Base-by-base conservation (phyloP, 2,113 vertebrate genomes). In the Pteronura brasiliensis region DNA sequence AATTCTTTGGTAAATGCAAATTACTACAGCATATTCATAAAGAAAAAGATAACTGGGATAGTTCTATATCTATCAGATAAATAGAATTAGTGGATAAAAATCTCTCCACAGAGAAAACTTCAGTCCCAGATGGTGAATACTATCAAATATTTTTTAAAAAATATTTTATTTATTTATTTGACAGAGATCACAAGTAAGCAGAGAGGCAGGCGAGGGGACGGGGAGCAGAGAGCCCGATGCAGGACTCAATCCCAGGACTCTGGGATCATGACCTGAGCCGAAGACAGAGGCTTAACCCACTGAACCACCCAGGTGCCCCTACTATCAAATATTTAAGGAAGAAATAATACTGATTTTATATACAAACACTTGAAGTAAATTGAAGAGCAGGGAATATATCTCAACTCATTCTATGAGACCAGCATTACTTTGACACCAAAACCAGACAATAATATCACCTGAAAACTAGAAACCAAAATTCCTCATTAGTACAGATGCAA, bases 301-400 rank as follows among this genome's bases (percentile, higher is more conserved):
- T 52, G 49, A 52, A 3, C 14, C 49, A 52, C 49, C 49, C 49
- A 52, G 49, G 49, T 3, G 4, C 47, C 13, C 47, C 47, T 55
- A 65, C 55, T 95, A 74, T 67, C 39, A 83, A 94, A 94, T 84
- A 83, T 82, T 83, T 69, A 80, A 67, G 57, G 36, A 86, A 86
- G 44, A 82, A 88, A 92, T 29, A 80, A 83, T 92, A 84, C 4
- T 49, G n/a, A 94, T 79, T 94, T 47, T 63, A 94, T n/a, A 88
- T 14, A 93, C 9, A 82, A 93, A 76, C 14, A 76, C 84, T 93
- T 77, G 36, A 96, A 77, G 47, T 76, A 88, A 76, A 76, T 34
- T 57, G 77, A 88, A 93, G 67, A 88, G 55, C 44, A 88, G 12
- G 59, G 39, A 77, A 31, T 39, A 67, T 57, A 93, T 76, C 61